Evolutionary conservation across 2,113 vertebrate genomes (phyloP), one percentile per base, ranked within the genome.

Genomic region (Antennarius striatus): DNA sequence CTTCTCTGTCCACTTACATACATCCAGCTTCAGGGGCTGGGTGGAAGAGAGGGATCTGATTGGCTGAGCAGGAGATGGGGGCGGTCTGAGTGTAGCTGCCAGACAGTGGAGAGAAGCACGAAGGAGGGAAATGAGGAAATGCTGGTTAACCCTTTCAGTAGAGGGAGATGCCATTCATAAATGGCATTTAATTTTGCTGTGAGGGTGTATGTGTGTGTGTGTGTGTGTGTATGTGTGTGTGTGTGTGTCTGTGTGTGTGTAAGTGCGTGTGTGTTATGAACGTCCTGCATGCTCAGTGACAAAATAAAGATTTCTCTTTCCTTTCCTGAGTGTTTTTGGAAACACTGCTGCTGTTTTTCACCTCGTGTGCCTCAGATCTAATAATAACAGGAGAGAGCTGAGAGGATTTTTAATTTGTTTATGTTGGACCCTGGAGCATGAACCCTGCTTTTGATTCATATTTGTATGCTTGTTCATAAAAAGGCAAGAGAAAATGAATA

Each of bases 1-100:
- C 17, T 39, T 52, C 72, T 65, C 50, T 52, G 40, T 47, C 91
- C 90, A 91, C 90, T 91, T 74, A 72, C 47, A 68, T 55, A 51
- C 2, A 11, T 50, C 28, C 32, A 63, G 63, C 65, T 83, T 78
- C 63, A 89, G 81, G 85, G 89, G 86, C 66, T 71, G 80, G 86
- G 63, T 52, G 73, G 60, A 73, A 49, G 68, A 47, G 43, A 59
- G 53, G 17, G 16, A 64, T 77, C 43, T 64, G 81, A 90, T 85
- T 90, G 90, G 90, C 62, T 60, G 71, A 59, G 6, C 32, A 65
- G n/a, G 56, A 43, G 30, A 52, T 9, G 22, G 60, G 63, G 78
- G 64, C 36, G 50, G 74, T 46, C 64, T 61, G 51, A 59, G 40
- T 22, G 54, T 50, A 66, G 73, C 59, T 48, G 58, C 63, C 63